Percentiles rank a stretch among this genome's conserved stretches.
Evolutionary conservation across 23 tunicate genomes (phyloP).

Genomic region (Halocynthia roretzi): DNA sequence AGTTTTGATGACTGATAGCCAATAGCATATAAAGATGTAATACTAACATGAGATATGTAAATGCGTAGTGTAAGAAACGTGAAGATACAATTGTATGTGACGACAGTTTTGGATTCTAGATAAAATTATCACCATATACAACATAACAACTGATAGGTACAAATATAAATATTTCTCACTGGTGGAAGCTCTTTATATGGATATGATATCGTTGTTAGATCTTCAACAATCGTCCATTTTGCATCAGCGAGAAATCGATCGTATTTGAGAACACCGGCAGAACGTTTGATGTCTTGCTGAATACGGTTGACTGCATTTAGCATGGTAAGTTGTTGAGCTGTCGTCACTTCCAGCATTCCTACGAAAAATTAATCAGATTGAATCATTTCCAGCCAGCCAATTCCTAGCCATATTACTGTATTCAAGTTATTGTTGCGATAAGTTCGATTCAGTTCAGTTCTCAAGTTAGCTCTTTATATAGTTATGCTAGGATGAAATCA

Average conservation of each 20-base stretch:
- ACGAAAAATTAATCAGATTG: neutral
- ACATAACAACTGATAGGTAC: too few species aligned
- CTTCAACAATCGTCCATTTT: constrained; percentile 74
- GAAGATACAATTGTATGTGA: too few species aligned
- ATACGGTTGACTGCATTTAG: constrained; percentile 73
- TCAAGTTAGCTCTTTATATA: neutral
- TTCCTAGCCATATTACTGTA: neutral
- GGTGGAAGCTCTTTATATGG: constrained; percentile 49
- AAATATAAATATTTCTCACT: neutral
- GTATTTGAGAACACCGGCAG: constrained; percentile 53
- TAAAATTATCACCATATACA: too few species aligned
- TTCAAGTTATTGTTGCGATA: too few species aligned
- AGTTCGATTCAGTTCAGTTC: too few species aligned
- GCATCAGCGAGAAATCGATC: constrained; percentile 77
- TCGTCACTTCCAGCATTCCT: constrained; percentile 77
- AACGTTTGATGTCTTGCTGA: constrained; percentile 40
- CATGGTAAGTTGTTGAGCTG: constrained; percentile 72
- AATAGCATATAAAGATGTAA: too few species aligned
- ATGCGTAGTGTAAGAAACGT: too few species aligned
- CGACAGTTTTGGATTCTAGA: too few species aligned
- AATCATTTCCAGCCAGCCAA: too few species aligned
- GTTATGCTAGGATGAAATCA: neutral
- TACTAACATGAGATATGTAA: too few species aligned
- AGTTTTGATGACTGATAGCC: too few species aligned
- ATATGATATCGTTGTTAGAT: constrained; percentile 46